Evolutionary conservation across 2,888 invertebrate species (phyloP), one percentile per base, ranked within the genome.

Genomic region (Agonopterix alstromeriana): DNA sequence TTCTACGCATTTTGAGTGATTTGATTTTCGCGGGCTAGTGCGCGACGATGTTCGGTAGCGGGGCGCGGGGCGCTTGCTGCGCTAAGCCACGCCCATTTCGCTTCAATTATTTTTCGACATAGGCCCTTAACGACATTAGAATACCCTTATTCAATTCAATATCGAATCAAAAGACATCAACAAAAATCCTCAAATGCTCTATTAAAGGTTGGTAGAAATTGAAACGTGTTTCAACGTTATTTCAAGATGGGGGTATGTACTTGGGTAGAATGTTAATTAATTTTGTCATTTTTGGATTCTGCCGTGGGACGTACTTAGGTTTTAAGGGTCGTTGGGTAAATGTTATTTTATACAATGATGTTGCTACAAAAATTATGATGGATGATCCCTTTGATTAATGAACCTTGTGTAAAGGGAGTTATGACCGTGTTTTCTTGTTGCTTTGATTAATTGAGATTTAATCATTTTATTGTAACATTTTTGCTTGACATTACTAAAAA

Each of bases 141-240:
- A 27, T 3, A 1, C 17, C 27, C 27, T 27, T 7, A 3, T 5
- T 27, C 5, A 27, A 27, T 27, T 27, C 27, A 27, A 3, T 45
- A 12, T 36, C 36, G 5, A 45, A 45, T 45, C 8, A 7, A 5
- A 9, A 7, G 36, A 36, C 45, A 45, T 36, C 9, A 36, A 12
- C 36, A 3, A 35, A 35, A 27, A 17, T 9, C 2, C 11, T 17
- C 27, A 35, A 14, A 45, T 36, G 5, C 36, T 8, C 36, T 36
- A 57, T 46, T 45, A 10, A 38, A 52, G 42, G 54, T 47, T 50
- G 45, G 50, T 45, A 53, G 46, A 57, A 61, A 57, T 62, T 59
- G 58, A 60, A 63, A 58, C 63, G 61, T 64, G 57, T 61, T 63
- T 61, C 50, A 58, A 52, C 58, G 60, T 61, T 58, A 58, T 65